These are phyloP conservation scores for Drosophila lacicola DNA, from an alignment of 2,888 invertebrate species.

Conservation along the genomic window DNA sequence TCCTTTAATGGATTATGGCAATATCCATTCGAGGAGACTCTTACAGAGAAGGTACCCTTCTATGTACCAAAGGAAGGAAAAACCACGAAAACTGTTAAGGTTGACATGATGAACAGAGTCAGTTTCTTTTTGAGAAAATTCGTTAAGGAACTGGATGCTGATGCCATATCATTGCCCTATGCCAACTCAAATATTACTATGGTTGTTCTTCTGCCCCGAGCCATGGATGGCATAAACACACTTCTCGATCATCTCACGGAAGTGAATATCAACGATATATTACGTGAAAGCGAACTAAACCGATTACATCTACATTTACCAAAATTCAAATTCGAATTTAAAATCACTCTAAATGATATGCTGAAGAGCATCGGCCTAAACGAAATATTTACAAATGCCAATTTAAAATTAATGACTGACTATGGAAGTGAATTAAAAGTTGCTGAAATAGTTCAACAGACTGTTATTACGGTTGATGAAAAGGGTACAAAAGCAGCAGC, in stretches of 20 bases:
- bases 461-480: background rate
- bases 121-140: background rate
- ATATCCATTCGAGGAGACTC: background rate
- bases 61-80: background rate
- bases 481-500: background rate
- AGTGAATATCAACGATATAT: no score
- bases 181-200: background rate
- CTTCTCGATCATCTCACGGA: background rate
- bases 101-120: background rate
- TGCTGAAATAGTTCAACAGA: background rate
- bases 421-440: background rate
- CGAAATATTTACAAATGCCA: background rate
- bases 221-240: background rate
- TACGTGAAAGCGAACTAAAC: no score
- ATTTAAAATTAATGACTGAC: background rate
- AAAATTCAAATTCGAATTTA: conserved; percentile 4
- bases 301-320: background rate
- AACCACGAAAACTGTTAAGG: background rate
- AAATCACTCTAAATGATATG: background rate
- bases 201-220: background rate
- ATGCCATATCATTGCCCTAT: background rate
- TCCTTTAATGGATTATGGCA: conserved; percentile 8
- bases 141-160: background rate
- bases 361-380: background rate
- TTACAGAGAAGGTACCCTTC: background rate